Evolutionary conservation across 1,140 invertebrate species (phyloP), one percentile per base, ranked within the genome.

Genomic region (Eueides isabella): DNA sequence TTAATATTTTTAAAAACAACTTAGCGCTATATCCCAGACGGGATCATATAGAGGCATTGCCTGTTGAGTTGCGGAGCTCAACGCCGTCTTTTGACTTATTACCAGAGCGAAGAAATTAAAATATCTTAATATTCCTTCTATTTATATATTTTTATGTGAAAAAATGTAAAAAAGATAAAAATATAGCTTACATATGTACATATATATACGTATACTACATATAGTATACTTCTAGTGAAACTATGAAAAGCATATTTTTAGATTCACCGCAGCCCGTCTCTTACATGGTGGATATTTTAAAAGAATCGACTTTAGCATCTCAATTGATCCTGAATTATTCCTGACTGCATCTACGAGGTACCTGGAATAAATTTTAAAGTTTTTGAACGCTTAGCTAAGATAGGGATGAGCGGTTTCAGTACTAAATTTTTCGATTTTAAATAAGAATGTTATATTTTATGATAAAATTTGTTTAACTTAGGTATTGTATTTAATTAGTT

Each of bases 321-420:
- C 71, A 72, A 72, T 72, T 71, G 44, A 72, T 55, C 71, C 64
- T 72, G 71, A 72, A 72, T 72, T 72, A 72, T 72, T 72, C 71
- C 6, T 30, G 35, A 38, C 63, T 72, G 71, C 71, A 72, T 48
- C 71, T 72, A 48, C 62, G 62, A 64, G 63, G 44, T 72, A 67
- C 66, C 63, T 67, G 71, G 71, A 72, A 72, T 72, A 72, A 72
- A 72, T 72, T 72, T 72, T n/a, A 55, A 64, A 67, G 33, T 61
- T 67, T 61, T 48, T 31, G 23, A 72, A 48, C 63, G 38, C 31
- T 71, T 61, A 71, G 38, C 63, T 55, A 55, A 23, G 63, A 65
- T 65, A 35, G 31, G 31, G 48, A 55, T 26, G 48, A 55, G 48
- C 23, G 48, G 41, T 55, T 23, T 23, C 48, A 1, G 19, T 55